Percentiles rank a stretch among this genome's conserved stretches.
Evolutionary conservation across 1,140 invertebrate genomes (phyloP).

Genomic region (Lucilia sericata): DNA sequence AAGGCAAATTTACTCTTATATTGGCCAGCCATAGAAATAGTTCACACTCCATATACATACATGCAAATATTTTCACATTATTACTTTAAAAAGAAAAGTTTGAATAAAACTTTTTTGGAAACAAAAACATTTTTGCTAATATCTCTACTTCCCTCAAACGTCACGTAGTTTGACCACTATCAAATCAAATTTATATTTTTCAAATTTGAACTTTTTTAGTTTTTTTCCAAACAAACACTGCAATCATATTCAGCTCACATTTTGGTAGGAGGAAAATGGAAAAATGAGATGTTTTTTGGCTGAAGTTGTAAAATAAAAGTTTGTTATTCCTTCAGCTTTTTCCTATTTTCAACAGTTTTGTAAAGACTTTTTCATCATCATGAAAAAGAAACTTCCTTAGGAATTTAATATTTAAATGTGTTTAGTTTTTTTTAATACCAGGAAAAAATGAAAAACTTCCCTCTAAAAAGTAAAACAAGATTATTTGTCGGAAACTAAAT

Average conservation of each 20-base stretch:
- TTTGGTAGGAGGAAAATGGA: neutral
- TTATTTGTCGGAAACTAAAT: no score
- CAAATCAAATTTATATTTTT: conserved; percentile 3
- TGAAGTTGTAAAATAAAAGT: neutral
- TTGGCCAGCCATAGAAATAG: no score
- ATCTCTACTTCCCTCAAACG: neutral
- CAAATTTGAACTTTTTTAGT: neutral
- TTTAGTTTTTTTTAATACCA: neutral
- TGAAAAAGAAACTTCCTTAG: neutral
- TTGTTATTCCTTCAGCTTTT: neutral
- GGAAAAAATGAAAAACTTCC: no score
- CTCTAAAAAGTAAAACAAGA: no score
- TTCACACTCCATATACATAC: no score
- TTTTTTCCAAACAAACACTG: no score
- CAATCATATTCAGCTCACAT: neutral
- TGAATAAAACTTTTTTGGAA: neutral
- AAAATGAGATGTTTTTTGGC: neutral
- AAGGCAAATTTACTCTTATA: neutral
- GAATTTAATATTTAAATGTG: neutral
- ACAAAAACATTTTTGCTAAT: neutral
- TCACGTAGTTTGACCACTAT: conserved; percentile 5
- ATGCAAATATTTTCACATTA: neutral
- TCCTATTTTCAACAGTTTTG: no score
- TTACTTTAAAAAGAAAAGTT: neutral
- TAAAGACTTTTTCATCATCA: neutral